Conservation (phyloP, 2,888 invertebrate species). For the Drosophila differens region DNA sequence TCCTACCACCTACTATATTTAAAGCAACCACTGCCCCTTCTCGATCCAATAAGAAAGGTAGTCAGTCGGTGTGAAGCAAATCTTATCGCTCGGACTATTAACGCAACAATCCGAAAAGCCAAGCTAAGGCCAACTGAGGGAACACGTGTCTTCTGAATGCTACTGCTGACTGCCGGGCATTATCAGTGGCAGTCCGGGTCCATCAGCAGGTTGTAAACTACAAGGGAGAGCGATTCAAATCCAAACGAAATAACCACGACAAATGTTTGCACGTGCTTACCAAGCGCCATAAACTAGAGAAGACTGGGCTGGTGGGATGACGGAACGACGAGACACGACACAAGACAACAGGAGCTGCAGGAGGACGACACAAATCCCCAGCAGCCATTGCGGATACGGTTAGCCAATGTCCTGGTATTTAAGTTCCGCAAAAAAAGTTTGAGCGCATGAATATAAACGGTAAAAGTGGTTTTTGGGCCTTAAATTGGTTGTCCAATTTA, state of each 20-base stretch:
- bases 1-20: background rate
- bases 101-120: slow-evolving; percentile 73
- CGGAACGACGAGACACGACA: slow-evolving; percentile 15
- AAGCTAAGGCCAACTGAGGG: slow-evolving; percentile 62
- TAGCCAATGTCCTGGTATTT: slow-evolving; percentile 60
- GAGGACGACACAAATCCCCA: slow-evolving; percentile 39
- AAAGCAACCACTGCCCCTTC: slow-evolving; percentile 20
- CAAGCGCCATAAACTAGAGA: slow-evolving; percentile 67
- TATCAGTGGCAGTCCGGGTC: slow-evolving; percentile 62
- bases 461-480: slow-evolving; percentile 79
- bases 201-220: slow-evolving; percentile 76
- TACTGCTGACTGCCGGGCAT: slow-evolving; percentile 58
- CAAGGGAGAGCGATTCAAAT: slow-evolving; percentile 69
- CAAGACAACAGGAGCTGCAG: slow-evolving; percentile 3
- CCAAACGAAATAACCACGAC: slow-evolving; percentile 79
- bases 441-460: slow-evolving; percentile 74
- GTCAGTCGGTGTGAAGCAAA: slow-evolving; percentile 41
- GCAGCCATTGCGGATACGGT: slow-evolving; percentile 41
- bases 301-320: background rate
- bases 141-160: slow-evolving; percentile 50
- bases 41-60: slow-evolving; percentile 29
- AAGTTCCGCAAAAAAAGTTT: slow-evolving; percentile 56
- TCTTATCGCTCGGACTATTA: slow-evolving; percentile 72
- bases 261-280: slow-evolving; percentile 80
- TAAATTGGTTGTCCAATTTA: slow-evolving; percentile 81